phyloP scores from a whole-genome alignment of 2,888 invertebrate genomes.

The Brachycybe producta region DNA sequence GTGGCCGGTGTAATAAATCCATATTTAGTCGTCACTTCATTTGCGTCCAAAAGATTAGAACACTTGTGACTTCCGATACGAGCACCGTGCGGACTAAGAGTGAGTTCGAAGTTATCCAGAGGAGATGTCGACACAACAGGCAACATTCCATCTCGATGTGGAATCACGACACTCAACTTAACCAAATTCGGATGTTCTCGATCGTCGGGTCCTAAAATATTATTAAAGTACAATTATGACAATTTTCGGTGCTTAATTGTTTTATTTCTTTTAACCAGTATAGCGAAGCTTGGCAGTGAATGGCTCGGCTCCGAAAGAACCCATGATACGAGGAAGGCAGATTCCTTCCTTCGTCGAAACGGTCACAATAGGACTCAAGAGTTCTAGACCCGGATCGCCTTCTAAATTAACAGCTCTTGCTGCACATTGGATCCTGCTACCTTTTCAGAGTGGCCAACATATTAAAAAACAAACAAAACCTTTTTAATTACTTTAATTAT shows the following conservation, averaged over 20 bases:
- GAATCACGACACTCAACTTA: constrained; percentile 29
- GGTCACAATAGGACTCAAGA: constrained; percentile 27
- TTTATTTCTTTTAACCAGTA: constrained; percentile 27
- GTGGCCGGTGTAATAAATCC: constrained; percentile 31
- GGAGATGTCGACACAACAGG: constrained; percentile 32
- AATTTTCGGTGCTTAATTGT: not conserved
- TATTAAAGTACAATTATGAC: not conserved
- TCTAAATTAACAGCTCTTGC: constrained; percentile 31
- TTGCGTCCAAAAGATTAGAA: constrained; percentile 32
- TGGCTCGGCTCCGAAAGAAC: constrained; percentile 32
- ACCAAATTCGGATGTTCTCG: constrained; percentile 30
- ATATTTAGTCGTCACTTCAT: constrained; percentile 26
- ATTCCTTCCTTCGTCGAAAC: constrained; percentile 24
- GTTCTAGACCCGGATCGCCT: constrained; percentile 32
- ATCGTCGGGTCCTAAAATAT: constrained; percentile 29
- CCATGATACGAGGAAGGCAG: constrained; percentile 28
- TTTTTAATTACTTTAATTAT: too few species aligned
- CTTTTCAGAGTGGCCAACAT: not conserved
- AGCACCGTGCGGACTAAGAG: constrained; percentile 30
- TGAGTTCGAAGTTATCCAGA: constrained; percentile 33
- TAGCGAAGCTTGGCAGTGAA: constrained; percentile 33
- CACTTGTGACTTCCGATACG: constrained; percentile 32
- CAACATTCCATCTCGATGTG: constrained; percentile 34
- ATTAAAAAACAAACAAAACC: too few species aligned
- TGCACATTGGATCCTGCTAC: constrained; percentile 32